phyloP scores from a whole-genome alignment of 2,113 vertebrate species.

The Castor canadensis region DNA sequence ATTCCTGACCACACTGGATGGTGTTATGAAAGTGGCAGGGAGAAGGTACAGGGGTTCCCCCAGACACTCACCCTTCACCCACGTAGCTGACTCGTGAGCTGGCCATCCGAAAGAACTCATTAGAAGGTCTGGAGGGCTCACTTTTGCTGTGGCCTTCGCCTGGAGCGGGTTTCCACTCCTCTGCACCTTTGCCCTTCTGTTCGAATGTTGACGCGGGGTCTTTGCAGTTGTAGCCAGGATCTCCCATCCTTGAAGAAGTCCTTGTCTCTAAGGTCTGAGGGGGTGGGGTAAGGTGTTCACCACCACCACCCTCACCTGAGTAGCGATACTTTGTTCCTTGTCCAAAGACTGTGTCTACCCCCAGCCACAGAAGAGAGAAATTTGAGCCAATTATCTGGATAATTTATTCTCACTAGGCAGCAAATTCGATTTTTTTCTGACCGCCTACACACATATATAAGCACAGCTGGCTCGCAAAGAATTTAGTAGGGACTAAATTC shows the following conservation, averaged over 20 bases:
- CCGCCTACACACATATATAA: background rate
- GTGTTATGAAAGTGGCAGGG: background rate
- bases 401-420: slow-evolving; percentile 73
- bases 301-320: slow-evolving; percentile 32
- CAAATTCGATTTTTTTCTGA: slow-evolving; percentile 61
- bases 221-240: background rate
- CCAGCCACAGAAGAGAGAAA: slow-evolving; percentile 38
- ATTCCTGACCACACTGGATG: background rate
- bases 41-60: background rate
- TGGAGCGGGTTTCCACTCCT: slow-evolving; percentile 59
- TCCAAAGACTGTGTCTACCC: slow-evolving; percentile 30
- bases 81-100: background rate
- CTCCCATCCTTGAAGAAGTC: background rate
- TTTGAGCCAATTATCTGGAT: slow-evolving; percentile 72
- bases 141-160: slow-evolving; percentile 17
- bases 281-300: background rate
- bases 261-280: background rate
- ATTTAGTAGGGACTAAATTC: slow-evolving; percentile 10
- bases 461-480: slow-evolving; percentile 16
- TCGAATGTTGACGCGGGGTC: fast-evolving
- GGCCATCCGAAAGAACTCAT: background rate
- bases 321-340: background rate
- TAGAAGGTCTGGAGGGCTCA: background rate
- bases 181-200: background rate
- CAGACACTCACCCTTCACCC: background rate